phyloP scores from a whole-genome alignment of 1,140 invertebrate genomes.

The Trachelipus rathkii region DNA sequence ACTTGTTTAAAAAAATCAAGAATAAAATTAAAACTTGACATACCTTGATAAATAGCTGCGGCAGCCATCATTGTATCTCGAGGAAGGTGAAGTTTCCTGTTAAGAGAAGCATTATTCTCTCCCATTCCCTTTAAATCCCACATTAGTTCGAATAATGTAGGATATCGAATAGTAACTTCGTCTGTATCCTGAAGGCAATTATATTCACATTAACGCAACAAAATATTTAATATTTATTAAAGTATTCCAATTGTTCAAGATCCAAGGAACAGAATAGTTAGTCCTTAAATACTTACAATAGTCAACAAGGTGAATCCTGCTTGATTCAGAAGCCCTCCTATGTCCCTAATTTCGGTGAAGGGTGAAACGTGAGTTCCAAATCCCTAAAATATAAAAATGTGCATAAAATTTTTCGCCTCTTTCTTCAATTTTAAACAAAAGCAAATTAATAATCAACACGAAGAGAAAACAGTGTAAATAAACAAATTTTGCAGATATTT shows the following conservation, averaged over 20 bases:
- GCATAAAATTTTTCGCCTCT: neutral
- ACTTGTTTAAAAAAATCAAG: neutral
- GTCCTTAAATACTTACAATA: slow-evolving; percentile 59
- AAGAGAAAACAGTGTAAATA: too few species aligned
- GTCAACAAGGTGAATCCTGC: slow-evolving; percentile 92
- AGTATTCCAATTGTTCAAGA: too few species aligned
- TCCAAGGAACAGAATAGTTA: too few species aligned
- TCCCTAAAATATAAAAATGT: slow-evolving; percentile 56
- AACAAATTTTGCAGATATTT: too few species aligned
- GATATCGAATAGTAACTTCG: slow-evolving; percentile 85
- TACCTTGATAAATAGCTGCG: slow-evolving; percentile 78
- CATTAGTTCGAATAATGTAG: slow-evolving; percentile 91
- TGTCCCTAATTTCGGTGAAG: slow-evolving; percentile 77
- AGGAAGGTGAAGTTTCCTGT: slow-evolving; percentile 69
- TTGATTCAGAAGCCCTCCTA: slow-evolving; percentile 72
- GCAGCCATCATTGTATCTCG: slow-evolving; percentile 81
- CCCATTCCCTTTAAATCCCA: slow-evolving; percentile 91
- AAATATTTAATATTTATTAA: too few species aligned
- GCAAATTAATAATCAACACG: too few species aligned
- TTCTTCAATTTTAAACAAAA: too few species aligned
- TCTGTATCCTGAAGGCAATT: slow-evolving; percentile 67
- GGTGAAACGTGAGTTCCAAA: slow-evolving; percentile 91
- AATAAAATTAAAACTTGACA: too few species aligned
- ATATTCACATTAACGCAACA: too few species aligned
- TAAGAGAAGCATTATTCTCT: slow-evolving; percentile 84